These are phyloP conservation scores for Imbricaverruca yamaguchii DNA, from an alignment of 2,888 invertebrate species.

Conservation along the genomic window DNA sequence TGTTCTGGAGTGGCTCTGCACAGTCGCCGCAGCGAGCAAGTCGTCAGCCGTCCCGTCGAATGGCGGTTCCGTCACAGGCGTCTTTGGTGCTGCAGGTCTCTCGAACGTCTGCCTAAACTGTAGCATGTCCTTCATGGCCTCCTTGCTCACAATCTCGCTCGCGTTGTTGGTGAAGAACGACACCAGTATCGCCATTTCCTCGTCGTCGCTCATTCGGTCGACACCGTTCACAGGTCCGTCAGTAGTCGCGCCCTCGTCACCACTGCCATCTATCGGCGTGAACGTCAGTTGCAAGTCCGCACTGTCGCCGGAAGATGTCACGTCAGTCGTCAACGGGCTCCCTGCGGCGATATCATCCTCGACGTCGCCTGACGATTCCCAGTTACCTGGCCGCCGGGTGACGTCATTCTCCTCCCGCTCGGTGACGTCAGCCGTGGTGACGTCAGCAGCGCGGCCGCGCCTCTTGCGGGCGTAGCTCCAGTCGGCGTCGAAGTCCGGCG, in stretches of 20 bases:
- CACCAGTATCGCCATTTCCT: not conserved
- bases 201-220: not conserved
- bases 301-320: not conserved
- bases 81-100: not conserved
- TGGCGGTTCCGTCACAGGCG: not conserved
- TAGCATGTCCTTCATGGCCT: not conserved
- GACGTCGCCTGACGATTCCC: not conserved
- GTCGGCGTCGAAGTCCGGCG: too few species aligned
- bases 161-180: not conserved
- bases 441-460: not conserved
- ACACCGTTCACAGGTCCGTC: too few species aligned
- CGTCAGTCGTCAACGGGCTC: not conserved
- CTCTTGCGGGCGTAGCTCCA: not conserved
- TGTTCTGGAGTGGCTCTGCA: too few species aligned
- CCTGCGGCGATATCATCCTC: not conserved
- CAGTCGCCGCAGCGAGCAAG: not conserved
- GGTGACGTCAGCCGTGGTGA: not conserved
- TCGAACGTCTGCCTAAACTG: not conserved
- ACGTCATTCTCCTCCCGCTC: too few species aligned
- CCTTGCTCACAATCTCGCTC: not conserved
- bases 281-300: not conserved
- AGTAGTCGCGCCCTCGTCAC: not conserved
- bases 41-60: not conserved
- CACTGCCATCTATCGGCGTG: not conserved
- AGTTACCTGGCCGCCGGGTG: not conserved